phyloP scores from a whole-genome alignment of 2,797 vertebrate species.

The Sebastiscus tertius region DNA sequence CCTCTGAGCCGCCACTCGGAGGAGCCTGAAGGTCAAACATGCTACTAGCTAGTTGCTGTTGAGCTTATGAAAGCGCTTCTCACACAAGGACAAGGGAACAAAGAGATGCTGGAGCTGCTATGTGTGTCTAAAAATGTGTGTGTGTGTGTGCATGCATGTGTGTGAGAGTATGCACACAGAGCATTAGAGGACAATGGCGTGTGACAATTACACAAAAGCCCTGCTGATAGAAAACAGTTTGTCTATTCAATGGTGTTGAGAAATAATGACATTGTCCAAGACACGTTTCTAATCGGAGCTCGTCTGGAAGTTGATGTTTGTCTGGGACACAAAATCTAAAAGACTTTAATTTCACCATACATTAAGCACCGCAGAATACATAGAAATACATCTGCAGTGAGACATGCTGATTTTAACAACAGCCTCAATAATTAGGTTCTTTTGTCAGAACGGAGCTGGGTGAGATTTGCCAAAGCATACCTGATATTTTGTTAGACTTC shows the following conservation, averaged over 20 bases:
- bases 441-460: conserved; percentile 44
- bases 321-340: conserved; percentile 7
- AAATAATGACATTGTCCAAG: conserved; percentile 58
- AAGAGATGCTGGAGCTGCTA: conserved; percentile 77
- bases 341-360: conserved; percentile 22
- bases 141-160: conserved; percentile 15
- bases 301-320: conserved; percentile 1
- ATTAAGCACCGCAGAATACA: background rate
- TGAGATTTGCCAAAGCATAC: conserved; percentile 41
- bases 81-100: conserved; percentile 81
- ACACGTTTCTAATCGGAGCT: conserved; percentile 36
- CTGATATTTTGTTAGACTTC: conserved; percentile 56
- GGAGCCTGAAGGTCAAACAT: conserved; percentile 81
- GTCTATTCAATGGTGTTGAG: conserved; percentile 50
- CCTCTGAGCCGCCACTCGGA: conserved; percentile 58
- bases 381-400: background rate
- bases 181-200: conserved; percentile 64
- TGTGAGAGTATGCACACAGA: conserved; percentile 1
- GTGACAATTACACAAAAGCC: conserved; percentile 69
- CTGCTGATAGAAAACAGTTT: conserved; percentile 56
- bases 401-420: background rate
- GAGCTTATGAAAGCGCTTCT: conserved; percentile 76
- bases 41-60: conserved; percentile 73
- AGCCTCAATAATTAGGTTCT: conserved; percentile 27
- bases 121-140: conserved; percentile 40